phyloP scores from a whole-genome alignment of 1,140 invertebrate genomes.

The Andrena cerasifolii region DNA sequence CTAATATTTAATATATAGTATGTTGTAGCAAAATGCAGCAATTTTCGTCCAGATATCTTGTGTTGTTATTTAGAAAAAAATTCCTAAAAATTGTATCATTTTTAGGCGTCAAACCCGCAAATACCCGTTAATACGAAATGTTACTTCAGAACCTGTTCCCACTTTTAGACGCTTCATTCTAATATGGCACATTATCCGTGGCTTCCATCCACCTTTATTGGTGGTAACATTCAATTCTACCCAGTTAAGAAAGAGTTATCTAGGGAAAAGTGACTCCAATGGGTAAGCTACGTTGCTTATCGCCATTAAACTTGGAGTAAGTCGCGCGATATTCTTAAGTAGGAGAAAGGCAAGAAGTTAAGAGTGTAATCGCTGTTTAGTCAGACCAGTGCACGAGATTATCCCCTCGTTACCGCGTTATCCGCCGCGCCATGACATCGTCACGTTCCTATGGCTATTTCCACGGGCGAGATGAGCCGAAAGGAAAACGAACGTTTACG shows the following conservation, averaged over 20 bases:
- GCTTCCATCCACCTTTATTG: constrained; percentile 3
- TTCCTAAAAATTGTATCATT: no score
- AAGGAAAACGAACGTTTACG: constrained; percentile 51
- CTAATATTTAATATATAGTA: no score
- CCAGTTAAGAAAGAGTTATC: constrained; percentile 31
- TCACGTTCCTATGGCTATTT: constrained; percentile 59
- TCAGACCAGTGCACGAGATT: constrained; percentile 61
- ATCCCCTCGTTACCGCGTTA: constrained; percentile 66
- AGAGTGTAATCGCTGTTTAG: constrained; percentile 70
- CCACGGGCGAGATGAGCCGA: constrained; percentile 35
- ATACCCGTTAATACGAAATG: no score
- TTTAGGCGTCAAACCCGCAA: no score
- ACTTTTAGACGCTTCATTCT: constrained; percentile 21
- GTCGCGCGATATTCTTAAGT: constrained; percentile 37
- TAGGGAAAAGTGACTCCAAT: constrained; percentile 19
- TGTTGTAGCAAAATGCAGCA: no score
- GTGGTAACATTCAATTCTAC: constrained; percentile 7
- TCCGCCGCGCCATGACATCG: constrained; percentile 43
- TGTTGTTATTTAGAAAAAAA: no score
- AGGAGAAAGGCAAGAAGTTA: constrained; percentile 54
- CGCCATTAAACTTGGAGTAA: constrained; percentile 49
- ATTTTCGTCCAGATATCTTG: no score
- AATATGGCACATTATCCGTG: constrained; percentile 44
- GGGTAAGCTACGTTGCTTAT: constrained; percentile 24
- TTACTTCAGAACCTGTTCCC: constrained; percentile 1